Evolutionary conservation across 2,888 invertebrate genomes (phyloP).

Genomic region (Hemistola chrysoprasaria): DNA sequence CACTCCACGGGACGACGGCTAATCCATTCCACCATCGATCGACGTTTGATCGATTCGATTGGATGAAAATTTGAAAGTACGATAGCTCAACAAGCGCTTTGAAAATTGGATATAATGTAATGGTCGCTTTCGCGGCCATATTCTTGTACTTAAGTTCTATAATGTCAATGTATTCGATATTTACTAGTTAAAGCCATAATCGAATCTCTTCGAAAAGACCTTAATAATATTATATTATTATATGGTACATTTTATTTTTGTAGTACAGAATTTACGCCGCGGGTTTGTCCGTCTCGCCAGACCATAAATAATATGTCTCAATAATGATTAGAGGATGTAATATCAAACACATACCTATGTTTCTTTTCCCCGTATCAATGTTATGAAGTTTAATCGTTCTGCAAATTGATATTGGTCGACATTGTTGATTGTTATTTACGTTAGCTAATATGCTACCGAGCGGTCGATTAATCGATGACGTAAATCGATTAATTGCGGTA

Average conservation of each 20-base stretch:
- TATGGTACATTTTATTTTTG: too few species aligned
- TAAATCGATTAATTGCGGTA: constrained; percentile 12
- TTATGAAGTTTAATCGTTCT: constrained; percentile 9
- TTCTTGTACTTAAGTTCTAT: too few species aligned
- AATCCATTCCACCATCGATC: too few species aligned
- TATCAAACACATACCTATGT: constrained; percentile 39
- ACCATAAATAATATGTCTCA: too few species aligned
- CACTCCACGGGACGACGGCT: too few species aligned
- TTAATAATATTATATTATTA: too few species aligned
- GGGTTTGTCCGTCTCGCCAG: too few species aligned
- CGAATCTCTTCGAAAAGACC: constrained; percentile 5
- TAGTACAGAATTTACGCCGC: too few species aligned
- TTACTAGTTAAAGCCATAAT: background rate
- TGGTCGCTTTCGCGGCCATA: too few species aligned
- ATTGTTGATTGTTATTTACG: constrained; percentile 4
- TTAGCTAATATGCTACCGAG: background rate
- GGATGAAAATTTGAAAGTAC: constrained; percentile 5
- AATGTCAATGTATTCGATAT: background rate
- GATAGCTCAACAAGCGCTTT: too few species aligned
- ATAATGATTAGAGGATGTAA: constrained; percentile 24
- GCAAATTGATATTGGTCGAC: constrained; percentile 1
- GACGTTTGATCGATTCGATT: too few species aligned
- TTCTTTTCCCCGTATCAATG: constrained; percentile 20
- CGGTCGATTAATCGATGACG: background rate
- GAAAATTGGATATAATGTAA: too few species aligned